Conservation (phyloP, 2,797 vertebrate species). For the Pipistrellus kuhlii region DNA sequence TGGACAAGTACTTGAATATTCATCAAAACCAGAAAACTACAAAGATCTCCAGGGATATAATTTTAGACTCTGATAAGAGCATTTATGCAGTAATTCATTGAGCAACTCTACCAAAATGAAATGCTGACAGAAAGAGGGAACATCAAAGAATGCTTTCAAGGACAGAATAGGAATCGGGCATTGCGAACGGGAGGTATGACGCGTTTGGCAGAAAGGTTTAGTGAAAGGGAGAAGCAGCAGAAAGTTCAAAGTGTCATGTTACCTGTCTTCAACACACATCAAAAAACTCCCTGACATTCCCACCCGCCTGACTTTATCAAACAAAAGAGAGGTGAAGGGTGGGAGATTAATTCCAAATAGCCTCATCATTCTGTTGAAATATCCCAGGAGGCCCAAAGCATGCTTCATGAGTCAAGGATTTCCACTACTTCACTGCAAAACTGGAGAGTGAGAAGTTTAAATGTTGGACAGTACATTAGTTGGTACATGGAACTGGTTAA, state of each 20-base stretch:
- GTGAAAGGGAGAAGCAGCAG: slow-evolving; percentile 43
- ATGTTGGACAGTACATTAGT: not conserved
- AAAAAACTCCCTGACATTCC: slow-evolving; percentile 60
- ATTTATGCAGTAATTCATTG: slow-evolving; percentile 70
- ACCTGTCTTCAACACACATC: slow-evolving; percentile 54
- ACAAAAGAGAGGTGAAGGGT: slow-evolving; percentile 28
- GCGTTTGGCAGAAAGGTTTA: slow-evolving; percentile 68
- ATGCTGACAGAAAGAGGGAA: slow-evolving; percentile 75
- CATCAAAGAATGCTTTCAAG: slow-evolving; percentile 76
- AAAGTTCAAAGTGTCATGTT: slow-evolving; percentile 72
- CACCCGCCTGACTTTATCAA: slow-evolving; percentile 58
- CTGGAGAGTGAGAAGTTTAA: not conserved
- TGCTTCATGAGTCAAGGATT: not conserved
- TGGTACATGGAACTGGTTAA: not conserved
- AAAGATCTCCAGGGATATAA: slow-evolving; percentile 74
- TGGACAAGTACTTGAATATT: slow-evolving; percentile 72
- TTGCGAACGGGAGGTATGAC: slow-evolving; percentile 56
- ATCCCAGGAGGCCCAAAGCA: not conserved
- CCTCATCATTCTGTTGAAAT: slow-evolving; percentile 52
- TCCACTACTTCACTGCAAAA: not conserved
- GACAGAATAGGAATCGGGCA: slow-evolving; percentile 68
- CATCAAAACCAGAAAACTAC: slow-evolving; percentile 69
- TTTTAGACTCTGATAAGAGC: slow-evolving; percentile 72
- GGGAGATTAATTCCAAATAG: slow-evolving; percentile 58
- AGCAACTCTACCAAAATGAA: slow-evolving; percentile 76